Percentiles rank a stretch among this genome's conserved stretches.
Conservation (phyloP, 2,113 vertebrate species). For the Chaenogobius annularis region DNA sequence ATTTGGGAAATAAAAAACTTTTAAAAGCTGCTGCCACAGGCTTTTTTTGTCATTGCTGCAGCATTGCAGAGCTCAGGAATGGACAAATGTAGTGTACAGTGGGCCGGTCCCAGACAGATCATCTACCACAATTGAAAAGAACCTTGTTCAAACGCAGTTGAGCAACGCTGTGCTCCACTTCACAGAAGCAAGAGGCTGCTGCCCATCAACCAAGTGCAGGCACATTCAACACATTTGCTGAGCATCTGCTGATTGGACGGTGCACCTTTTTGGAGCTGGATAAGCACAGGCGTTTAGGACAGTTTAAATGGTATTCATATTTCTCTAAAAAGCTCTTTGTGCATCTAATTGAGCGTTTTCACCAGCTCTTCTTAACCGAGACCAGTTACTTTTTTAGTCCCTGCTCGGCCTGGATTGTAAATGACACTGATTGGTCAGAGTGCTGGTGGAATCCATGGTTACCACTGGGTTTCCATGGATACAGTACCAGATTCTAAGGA, state of each 20-base stretch:
- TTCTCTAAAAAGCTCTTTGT: background rate
- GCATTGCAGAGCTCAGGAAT: background rate
- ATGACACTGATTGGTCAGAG: too few species aligned
- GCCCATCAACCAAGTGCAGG: too few species aligned
- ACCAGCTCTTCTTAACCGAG: too few species aligned
- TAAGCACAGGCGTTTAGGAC: background rate
- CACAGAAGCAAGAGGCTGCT: background rate
- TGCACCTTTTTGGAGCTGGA: background rate
- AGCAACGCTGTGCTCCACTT: background rate
- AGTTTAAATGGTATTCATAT: background rate
- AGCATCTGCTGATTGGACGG: background rate
- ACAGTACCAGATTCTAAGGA: too few species aligned
- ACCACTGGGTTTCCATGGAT: too few species aligned
- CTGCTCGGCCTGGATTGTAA: too few species aligned
- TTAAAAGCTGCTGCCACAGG: constrained; percentile 18
- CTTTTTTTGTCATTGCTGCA: background rate
- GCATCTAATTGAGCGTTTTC: background rate
- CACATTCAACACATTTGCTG: background rate
- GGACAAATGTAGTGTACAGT: background rate
- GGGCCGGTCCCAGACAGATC: background rate
- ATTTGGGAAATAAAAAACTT: constrained; percentile 64
- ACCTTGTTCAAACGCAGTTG: background rate
- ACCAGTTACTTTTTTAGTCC: too few species aligned
- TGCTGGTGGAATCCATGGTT: too few species aligned
- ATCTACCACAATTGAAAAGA: background rate